These are phyloP conservation scores for Carcharodon carcharias DNA, from an alignment of 2,797 vertebrate genomes.

Conservation along the genomic window DNA sequence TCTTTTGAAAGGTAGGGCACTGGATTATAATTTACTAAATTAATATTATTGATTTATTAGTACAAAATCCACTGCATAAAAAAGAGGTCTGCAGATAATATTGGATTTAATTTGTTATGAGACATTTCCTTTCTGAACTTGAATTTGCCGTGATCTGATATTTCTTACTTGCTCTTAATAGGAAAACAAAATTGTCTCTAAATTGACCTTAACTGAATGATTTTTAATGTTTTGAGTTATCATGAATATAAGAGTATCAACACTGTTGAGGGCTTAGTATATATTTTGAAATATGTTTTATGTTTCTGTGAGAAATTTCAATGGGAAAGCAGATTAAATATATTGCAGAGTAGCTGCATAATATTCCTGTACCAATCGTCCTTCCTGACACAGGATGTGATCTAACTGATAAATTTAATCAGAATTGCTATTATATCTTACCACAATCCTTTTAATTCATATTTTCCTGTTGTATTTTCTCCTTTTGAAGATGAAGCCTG, in stretches of 20 bases:
- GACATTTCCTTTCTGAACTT: not conserved
- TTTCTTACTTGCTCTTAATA: not conserved
- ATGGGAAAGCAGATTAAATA: not conserved
- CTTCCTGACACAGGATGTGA: not conserved
- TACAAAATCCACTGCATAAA: not conserved
- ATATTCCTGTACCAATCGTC: not conserved
- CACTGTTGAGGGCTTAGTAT: not conserved
- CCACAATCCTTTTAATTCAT: not conserved
- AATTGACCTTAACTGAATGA: not conserved
- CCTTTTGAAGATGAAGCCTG: not conserved
- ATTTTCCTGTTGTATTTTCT: not conserved
- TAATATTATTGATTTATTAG: conserved; percentile 26
- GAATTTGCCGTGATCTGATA: not conserved
- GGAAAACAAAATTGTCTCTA: not conserved
- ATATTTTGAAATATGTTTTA: not conserved
- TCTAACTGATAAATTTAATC: not conserved
- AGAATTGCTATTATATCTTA: not conserved
- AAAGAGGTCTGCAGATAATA: not conserved
- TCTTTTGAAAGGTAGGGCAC: not conserved
- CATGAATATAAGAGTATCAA: not conserved
- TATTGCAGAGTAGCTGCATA: not conserved
- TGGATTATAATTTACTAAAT: conserved; percentile 25
- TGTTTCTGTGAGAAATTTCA: not conserved
- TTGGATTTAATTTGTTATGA: not conserved
- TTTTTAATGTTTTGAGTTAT: not conserved